Percentiles rank a stretch among this genome's conserved stretches.
These are phyloP conservation scores for Gadus macrocephalus DNA, from an alignment of 2,113 vertebrate species.

Conservation along the genomic window DNA sequence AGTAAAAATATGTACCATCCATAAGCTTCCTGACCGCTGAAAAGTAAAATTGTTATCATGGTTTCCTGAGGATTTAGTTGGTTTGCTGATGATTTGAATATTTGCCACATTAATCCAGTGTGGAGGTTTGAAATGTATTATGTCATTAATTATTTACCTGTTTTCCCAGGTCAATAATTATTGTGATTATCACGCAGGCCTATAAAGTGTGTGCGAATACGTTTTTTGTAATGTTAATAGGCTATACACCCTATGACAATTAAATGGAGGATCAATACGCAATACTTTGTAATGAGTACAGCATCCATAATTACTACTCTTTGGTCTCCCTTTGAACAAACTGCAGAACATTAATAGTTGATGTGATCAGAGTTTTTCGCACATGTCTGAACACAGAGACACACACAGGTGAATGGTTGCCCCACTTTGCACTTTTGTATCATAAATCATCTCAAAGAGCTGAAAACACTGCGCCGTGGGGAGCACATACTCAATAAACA, in stretches of 20 bases:
- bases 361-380: slow-evolving; percentile 39
- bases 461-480: slow-evolving; percentile 11
- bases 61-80: no score
- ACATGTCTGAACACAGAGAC: background rate
- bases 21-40: no score
- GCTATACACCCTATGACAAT: slow-evolving; percentile 32
- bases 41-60: no score
- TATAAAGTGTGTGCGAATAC: slow-evolving; percentile 8
- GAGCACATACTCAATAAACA: background rate
- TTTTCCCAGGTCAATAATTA: slow-evolving; percentile 33
- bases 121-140: slow-evolving; percentile 29
- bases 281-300: slow-evolving; percentile 45
- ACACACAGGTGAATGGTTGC: slow-evolving; percentile 18
- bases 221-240: slow-evolving; percentile 15
- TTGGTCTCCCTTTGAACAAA: slow-evolving; percentile 32
- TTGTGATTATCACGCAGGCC: background rate
- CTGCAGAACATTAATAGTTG: slow-evolving; percentile 49
- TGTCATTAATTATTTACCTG: slow-evolving; percentile 35
- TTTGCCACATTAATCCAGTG: background rate
- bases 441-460: slow-evolving; percentile 10
- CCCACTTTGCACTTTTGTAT: slow-evolving; percentile 38
- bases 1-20: no score
- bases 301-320: slow-evolving; percentile 38
- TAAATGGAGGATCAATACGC: slow-evolving; percentile 40
- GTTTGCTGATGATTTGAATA: background rate